A percentile compares a stretch with the other conserved stretches of the same genome.
These are phyloP conservation scores for Lampris incognitus DNA, from an alignment of 2,113 vertebrate species.

Conservation along the genomic window DNA sequence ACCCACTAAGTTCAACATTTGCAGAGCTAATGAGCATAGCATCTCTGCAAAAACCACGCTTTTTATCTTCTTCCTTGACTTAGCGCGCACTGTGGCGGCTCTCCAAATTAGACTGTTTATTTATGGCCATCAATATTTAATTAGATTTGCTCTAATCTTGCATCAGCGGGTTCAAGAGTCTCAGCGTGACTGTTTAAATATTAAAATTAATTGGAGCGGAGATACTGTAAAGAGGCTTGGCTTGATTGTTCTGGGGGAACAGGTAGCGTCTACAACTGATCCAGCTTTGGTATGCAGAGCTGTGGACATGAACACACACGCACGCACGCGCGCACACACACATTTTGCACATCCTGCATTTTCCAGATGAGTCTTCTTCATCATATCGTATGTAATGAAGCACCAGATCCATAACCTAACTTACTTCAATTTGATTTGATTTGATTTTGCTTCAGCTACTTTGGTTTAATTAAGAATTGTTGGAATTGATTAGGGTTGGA, in stretches of 20 bases:
- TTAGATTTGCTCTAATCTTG: conserved; percentile 82
- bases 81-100: conserved; percentile 51
- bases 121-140: conserved; percentile 86
- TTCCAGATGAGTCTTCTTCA: conserved; percentile 33
- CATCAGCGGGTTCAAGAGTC: conserved; percentile 77
- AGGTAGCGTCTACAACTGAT: conserved; percentile 54
- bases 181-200: conserved; percentile 82
- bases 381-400: conserved; percentile 41
- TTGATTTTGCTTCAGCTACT: not conserved
- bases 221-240: conserved; percentile 80
- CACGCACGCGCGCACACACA: conserved; percentile 27
- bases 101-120: conserved; percentile 82
- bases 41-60: conserved; percentile 41
- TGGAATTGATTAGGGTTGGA: too few species aligned
- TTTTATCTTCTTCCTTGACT: conserved; percentile 48
- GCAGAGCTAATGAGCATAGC: conserved; percentile 67
- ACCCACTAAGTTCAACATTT: conserved; percentile 62
- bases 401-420: conserved; percentile 26
- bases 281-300: conserved; percentile 27
- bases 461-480: not conserved
- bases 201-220: conserved; percentile 82
- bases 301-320: conserved; percentile 15
- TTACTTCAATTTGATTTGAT: conserved; percentile 4
- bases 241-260: conserved; percentile 78
- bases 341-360: not conserved